Evolutionary conservation across 2,888 invertebrate genomes (phyloP).

Genomic region (Xestoiulus laeticollis): DNA sequence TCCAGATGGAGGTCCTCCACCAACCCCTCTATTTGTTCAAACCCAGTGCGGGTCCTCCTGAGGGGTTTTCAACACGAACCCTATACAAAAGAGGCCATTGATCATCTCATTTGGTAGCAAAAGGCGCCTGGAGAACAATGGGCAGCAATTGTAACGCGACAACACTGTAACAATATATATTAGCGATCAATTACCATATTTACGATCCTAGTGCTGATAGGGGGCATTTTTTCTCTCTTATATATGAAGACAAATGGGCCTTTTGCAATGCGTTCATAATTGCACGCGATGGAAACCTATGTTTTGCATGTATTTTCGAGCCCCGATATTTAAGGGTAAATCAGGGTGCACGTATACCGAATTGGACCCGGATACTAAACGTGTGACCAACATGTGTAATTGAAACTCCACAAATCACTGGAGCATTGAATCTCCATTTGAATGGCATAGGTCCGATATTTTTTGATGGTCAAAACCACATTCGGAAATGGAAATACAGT

Average conservation of each 20-base stretch:
- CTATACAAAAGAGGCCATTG: background rate
- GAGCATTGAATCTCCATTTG: background rate
- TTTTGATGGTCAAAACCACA: background rate
- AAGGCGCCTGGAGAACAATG: constrained; percentile 44
- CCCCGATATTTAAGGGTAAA: constrained; percentile 1
- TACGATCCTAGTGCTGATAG: background rate
- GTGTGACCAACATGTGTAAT: background rate
- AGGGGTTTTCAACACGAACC: constrained; percentile 11
- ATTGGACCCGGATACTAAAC: background rate
- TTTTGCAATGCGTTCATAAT: constrained; percentile 4
- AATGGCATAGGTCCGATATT: background rate
- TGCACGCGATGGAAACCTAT: constrained; percentile 4
- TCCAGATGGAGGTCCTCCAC: constrained; percentile 23
- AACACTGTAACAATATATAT: constrained; percentile 40
- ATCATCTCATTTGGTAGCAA: constrained; percentile 10
- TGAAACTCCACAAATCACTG: background rate
- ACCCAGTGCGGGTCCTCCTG: background rate
- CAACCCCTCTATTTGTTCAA: constrained; percentile 21
- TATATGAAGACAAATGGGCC: constrained; percentile 23
- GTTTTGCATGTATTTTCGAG: background rate
- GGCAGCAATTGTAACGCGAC: constrained; percentile 17
- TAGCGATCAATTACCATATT: constrained; percentile 46
- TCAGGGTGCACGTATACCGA: background rate
- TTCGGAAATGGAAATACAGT: too few relatives aligned
- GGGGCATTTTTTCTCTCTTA: background rate